phyloP scores from a whole-genome alignment of 2,888 invertebrate species.

The Spodoptera picta region DNA sequence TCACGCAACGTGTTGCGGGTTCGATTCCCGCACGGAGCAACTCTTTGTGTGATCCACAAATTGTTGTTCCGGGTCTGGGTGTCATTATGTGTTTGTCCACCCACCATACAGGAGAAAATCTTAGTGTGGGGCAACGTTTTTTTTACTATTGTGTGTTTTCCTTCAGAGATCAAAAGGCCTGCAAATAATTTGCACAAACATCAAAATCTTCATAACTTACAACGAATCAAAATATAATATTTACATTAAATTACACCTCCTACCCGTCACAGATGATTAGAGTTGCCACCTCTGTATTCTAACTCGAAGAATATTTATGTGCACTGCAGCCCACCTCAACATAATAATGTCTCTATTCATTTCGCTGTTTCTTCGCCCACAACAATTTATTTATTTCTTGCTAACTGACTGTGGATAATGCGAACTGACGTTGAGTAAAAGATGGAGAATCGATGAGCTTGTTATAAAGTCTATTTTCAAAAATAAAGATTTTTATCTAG shows the following conservation, averaged over 20 bases:
- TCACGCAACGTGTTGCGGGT: too few species aligned
- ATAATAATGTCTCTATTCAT: constrained; percentile 50
- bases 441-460: constrained; percentile 10
- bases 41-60: too few species aligned
- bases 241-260: constrained; percentile 8
- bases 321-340: constrained; percentile 20
- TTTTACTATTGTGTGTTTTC: too few species aligned
- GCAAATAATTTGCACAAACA: too few species aligned
- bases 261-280: constrained; percentile 47
- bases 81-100: too few species aligned
- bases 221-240: constrained; percentile 8
- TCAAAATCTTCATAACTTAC: not conserved
- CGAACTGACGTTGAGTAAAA: constrained; percentile 31
- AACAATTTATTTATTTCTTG: constrained; percentile 34
- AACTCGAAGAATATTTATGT: constrained; percentile 54
- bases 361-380: constrained; percentile 45
- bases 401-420: constrained; percentile 39
- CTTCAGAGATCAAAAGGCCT: too few species aligned
- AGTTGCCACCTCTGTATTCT: constrained; percentile 15
- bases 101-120: too few species aligned
- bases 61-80: too few species aligned
- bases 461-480: too few species aligned
- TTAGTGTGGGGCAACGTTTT: too few species aligned
- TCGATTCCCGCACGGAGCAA: too few species aligned
- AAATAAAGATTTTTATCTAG: too few species aligned